Evolutionary conservation across 1,140 invertebrate genomes (phyloP), one percentile per base, ranked within the genome.

Genomic region (Drosophila parabipectinata): DNA sequence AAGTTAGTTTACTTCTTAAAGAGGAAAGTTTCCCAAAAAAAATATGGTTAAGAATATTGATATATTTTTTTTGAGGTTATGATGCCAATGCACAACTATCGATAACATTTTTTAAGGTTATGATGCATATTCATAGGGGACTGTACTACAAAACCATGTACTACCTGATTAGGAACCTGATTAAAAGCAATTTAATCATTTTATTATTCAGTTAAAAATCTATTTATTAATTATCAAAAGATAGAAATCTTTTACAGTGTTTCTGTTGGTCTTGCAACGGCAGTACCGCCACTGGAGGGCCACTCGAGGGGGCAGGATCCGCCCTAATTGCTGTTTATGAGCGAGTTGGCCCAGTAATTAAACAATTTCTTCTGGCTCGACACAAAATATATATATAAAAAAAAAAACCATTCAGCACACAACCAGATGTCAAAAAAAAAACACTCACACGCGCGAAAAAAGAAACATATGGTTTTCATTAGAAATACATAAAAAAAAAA

Each of bases 241-340:
- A 21, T 0, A 2, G 21, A 21, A 6, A 15, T 47, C 60, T 15
- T 14, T 28, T 1, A 1, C 26, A 34, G 60, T 67, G 59, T 7
- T 34, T 12, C 39, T 28, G 5, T 12, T 26, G 14, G 24, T 39
- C 39, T 60, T 39, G 62, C 66, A 4, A 34, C 14, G 41, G 44
- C 34, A 57, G 39, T 57, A 54, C 53, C 37, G 57, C 62, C 62
- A 62, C 77, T 79, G 52, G 71, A 57, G 37, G 32, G 24, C 14
- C 68, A 63, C 52, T 63, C 71, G 55, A 61, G 52, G 56, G 52
- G 59, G 53, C 56, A 56, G 60, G 55, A 37, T 60, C 50, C 55
- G 56, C 57, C 74, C 82, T 85, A 85, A 85, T 85, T 85, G 82
- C 77, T 85, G 82, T 87, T 85, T 87, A 85, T 87, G 78, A 87